A percentile compares a stretch with the other conserved stretches of the same genome.
Evolutionary conservation across 2,888 invertebrate species (phyloP).

Genomic region (Drosophila kuntzei): DNA sequence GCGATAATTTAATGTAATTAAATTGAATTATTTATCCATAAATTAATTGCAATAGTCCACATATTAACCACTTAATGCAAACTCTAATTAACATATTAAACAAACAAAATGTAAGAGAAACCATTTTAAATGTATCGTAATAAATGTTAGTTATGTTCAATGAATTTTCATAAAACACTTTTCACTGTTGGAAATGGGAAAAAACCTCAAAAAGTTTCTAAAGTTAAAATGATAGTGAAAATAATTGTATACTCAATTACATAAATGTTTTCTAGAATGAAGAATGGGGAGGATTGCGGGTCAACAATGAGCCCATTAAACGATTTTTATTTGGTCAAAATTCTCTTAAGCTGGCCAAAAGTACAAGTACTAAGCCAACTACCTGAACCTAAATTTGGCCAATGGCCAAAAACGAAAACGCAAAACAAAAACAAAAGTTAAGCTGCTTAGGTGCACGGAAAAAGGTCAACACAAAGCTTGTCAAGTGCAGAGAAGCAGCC

Average conservation of each 20-base stretch:
- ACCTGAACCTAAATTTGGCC: slow-evolving; percentile 23
- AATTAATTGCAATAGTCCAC: slow-evolving; percentile 17
- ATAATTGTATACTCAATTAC: slow-evolving; percentile 12
- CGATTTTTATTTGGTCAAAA: slow-evolving; percentile 1
- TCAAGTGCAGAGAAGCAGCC: slow-evolving; percentile 19
- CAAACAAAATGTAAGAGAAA: background rate
- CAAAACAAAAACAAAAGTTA: slow-evolving; percentile 39
- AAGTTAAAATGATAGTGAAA: background rate
- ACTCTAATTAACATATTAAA: slow-evolving; percentile 11
- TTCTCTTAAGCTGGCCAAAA: slow-evolving; percentile 14
- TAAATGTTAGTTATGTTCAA: slow-evolving; percentile 49
- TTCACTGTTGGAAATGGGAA: background rate
- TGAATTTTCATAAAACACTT: background rate
- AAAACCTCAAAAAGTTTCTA: background rate
- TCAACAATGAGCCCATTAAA: slow-evolving; percentile 20
- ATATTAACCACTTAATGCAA: slow-evolving; percentile 18
- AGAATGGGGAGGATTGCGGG: background rate
- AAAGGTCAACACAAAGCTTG: slow-evolving; percentile 38
- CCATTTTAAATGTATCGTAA: slow-evolving; percentile 34
- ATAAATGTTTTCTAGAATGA: slow-evolving; percentile 6
- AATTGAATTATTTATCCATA: slow-evolving; percentile 1
- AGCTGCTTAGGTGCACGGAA: slow-evolving; percentile 39
- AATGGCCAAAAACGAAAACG: slow-evolving; percentile 1
- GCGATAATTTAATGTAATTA: slow-evolving; percentile 22
- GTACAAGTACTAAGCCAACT: slow-evolving; percentile 5